Conservation (phyloP, 2,888 invertebrate species). For the Clostera curtula region DNA sequence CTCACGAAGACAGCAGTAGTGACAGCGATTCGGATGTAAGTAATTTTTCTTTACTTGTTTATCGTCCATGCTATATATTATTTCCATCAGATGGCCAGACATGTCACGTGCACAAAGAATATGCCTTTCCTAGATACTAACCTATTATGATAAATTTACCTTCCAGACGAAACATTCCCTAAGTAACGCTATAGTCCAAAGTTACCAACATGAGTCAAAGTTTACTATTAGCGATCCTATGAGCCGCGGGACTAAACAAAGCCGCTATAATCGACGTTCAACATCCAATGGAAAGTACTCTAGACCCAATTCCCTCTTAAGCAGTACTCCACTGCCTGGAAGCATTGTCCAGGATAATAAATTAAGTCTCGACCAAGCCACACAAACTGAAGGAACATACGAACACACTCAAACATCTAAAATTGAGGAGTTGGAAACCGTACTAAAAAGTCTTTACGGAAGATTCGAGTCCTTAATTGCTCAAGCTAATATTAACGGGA, state of each 20-base stretch:
- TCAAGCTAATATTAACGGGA: constrained; percentile 16
- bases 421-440: constrained; percentile 32
- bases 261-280: constrained; percentile 21
- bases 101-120: no score
- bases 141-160: no score
- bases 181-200: no score
- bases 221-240: no score
- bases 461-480: constrained; percentile 27
- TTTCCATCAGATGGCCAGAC: no score
- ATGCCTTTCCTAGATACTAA: no score
- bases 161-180: no score
- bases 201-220: no score
- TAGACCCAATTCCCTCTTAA: no score
- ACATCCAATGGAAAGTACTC: no score
- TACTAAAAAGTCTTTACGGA: constrained; percentile 28
- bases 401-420: constrained; percentile 18
- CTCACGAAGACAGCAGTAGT: constrained; percentile 22
- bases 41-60: not conserved
- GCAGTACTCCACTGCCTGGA: constrained; percentile 36
- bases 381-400: constrained; percentile 33
- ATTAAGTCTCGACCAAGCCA: constrained; percentile 34
- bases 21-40: constrained; percentile 30
- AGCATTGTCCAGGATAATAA: constrained; percentile 14
- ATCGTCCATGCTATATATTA: not conserved
- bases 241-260: no score